Conservation (phyloP, 2,113 vertebrate genomes). For the Scartelaos histophorus region DNA sequence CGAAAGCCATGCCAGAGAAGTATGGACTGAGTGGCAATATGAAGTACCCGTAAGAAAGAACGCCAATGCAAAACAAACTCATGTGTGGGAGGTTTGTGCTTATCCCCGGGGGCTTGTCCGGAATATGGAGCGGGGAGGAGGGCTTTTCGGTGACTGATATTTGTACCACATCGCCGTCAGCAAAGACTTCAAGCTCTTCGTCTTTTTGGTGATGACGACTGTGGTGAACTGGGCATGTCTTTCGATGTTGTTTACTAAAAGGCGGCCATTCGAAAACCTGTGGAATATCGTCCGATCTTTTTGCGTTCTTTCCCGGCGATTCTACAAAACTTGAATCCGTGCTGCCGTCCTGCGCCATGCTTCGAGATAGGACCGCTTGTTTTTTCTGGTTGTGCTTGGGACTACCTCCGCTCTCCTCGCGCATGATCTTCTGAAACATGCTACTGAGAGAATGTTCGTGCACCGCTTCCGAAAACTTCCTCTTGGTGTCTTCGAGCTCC, state of each 20-base stretch:
- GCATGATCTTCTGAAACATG: constrained; percentile 86
- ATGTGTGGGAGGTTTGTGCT: constrained; percentile 49
- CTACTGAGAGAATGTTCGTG: constrained; percentile 79
- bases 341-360: constrained; percentile 48
- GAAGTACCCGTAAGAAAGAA: constrained; percentile 82
- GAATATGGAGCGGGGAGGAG: not conserved
- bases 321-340: constrained; percentile 44
- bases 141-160: constrained; percentile 57
- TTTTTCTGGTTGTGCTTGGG: constrained; percentile 66
- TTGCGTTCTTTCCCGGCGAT: constrained; percentile 33
- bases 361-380: constrained; percentile 48
- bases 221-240: constrained; percentile 56
- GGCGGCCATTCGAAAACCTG: constrained; percentile 66
- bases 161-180: constrained; percentile 76
- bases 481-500: constrained; percentile 85
- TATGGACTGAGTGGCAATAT: constrained; percentile 84
- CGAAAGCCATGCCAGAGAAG: constrained; percentile 82
- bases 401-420: constrained; percentile 77
- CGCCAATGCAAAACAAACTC: constrained; percentile 73
- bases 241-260: constrained; percentile 24
- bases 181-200: constrained; percentile 74
- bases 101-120: not conserved
- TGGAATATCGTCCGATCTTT: constrained; percentile 50
- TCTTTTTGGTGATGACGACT: constrained; percentile 33
- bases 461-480: constrained; percentile 76